Evolutionary conservation across 2,797 vertebrate species (phyloP).

Genomic region (Falco novaeseelandiae): DNA sequence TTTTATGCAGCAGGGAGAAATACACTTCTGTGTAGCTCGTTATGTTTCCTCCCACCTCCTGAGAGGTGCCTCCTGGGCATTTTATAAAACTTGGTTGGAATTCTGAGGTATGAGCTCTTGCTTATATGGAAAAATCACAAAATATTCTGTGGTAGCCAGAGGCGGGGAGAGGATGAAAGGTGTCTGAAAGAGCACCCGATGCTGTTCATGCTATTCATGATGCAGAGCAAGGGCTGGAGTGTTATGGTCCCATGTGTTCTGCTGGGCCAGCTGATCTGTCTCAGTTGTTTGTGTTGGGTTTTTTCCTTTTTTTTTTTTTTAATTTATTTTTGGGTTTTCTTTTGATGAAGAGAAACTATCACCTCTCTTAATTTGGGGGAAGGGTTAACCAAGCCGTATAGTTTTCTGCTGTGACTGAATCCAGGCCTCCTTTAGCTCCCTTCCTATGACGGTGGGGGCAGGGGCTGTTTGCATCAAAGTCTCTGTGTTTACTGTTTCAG

Average conservation of each 20-base stretch:
- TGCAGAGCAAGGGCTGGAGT: not conserved
- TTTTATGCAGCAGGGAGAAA: not conserved
- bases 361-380: not conserved
- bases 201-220: not conserved
- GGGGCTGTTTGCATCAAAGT: not conserved
- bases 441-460: not conserved
- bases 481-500: not conserved
- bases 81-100: not conserved
- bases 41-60: not conserved
- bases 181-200: not conserved
- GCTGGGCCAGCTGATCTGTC: not conserved
- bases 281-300: no score
- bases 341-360: not conserved
- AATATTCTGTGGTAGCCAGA: not conserved
- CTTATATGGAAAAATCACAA: slow-evolving; percentile 1
- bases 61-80: not conserved
- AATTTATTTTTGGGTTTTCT: not conserved
- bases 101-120: not conserved
- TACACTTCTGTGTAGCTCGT: not conserved
- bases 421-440: not conserved
- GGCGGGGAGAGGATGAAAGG: slow-evolving; percentile 29
- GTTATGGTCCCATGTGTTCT: rapidly evolving
- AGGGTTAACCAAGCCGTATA: not conserved
- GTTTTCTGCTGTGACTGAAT: not conserved
- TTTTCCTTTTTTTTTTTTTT: not conserved